Base-by-base conservation (phyloP, 2,797 vertebrate genomes). In the Phrynocephalus vlangalii region DNA sequence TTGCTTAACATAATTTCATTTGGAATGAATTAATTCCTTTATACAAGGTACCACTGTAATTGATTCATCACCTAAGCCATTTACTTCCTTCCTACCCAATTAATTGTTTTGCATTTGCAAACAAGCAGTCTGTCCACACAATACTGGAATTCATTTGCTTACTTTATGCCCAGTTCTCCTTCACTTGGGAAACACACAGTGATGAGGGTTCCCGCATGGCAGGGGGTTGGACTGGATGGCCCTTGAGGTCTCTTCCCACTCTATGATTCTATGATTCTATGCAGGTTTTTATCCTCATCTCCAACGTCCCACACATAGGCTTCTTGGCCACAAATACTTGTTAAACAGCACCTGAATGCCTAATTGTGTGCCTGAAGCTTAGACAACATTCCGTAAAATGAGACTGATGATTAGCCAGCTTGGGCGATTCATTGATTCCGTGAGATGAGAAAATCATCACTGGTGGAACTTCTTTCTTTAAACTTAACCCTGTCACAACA, bases 261-360 rank as follows among this genome's bases (percentile, higher is more conserved):
- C 38, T 44, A 44, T 44, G 38, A 44, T 44, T 44, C 38, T 44
- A 44, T 44, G 38, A 44, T 44, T 44, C 38, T 44, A 73, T 80
- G 82, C 38, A 84, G 68, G 20, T 77, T 80, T 88, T 88, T 73
- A 84, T 88, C 70, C 63, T 71, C 82, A 70, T 82, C 73, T 79
- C 70, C 33, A 1, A 22, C 86, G 60, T 3, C n/a, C 24, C 24
- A 73, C 67, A 84, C 56, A 88, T 73, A 63, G 67, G 13, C 67
- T 79, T 88, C 77, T 80, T 88, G 77, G 44, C 70, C 16, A 52
- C 56, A 22, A 1, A 13, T 84, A 70, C 77, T 72, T 22, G 68
- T 0, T 0, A 80, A 56, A 91, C 88, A 7, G 18, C 79, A 75
- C 20, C 80, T 5, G 38, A 70, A 44, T 8, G 66, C n/a, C 84